Conservation (phyloP, 2,888 invertebrate genomes). For the Cephus rjabovi region DNA sequence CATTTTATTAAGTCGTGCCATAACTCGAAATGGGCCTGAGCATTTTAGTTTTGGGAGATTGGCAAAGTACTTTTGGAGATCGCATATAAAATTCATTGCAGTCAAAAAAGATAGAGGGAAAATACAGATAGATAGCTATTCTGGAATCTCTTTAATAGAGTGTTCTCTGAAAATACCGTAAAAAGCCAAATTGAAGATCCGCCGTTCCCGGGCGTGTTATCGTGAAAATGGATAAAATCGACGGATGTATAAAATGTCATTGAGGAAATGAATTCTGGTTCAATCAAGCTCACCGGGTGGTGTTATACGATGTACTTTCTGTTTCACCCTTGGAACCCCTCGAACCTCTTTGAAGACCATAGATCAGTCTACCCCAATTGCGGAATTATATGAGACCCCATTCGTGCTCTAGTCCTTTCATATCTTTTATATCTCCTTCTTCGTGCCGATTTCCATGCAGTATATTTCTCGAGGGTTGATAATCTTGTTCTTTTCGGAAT, state of each 20-base stretch:
- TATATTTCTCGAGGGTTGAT: background rate
- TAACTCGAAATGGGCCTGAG: background rate
- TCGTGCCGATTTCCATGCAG: background rate
- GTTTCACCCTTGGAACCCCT: slow-evolving; percentile 6
- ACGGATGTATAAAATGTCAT: slow-evolving; percentile 9
- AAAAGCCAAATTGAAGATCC: slow-evolving; percentile 37
- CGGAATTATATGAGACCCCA: background rate
- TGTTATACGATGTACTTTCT: slow-evolving; percentile 4
- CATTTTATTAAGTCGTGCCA: background rate
- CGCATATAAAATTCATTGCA: background rate
- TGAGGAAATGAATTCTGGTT: slow-evolving; percentile 40
- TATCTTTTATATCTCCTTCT: background rate
- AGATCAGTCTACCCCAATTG: background rate
- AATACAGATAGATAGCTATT: background rate
- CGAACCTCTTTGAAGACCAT: background rate
- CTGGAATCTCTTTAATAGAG: slow-evolving; percentile 37
- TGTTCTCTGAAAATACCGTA: slow-evolving; percentile 47
- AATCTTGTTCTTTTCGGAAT: background rate
- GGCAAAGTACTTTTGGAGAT: background rate
- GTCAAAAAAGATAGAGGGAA: background rate
- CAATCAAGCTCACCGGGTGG: slow-evolving; percentile 25
- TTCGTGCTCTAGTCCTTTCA: background rate
- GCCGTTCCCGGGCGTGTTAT: slow-evolving; percentile 11
- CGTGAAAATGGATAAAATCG: slow-evolving; percentile 9
- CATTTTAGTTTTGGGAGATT: background rate